A percentile compares a stretch with the other conserved stretches of the same genome.
phyloP scores from a whole-genome alignment of 2,113 vertebrate species.

The Nerophis lumbriciformis region DNA sequence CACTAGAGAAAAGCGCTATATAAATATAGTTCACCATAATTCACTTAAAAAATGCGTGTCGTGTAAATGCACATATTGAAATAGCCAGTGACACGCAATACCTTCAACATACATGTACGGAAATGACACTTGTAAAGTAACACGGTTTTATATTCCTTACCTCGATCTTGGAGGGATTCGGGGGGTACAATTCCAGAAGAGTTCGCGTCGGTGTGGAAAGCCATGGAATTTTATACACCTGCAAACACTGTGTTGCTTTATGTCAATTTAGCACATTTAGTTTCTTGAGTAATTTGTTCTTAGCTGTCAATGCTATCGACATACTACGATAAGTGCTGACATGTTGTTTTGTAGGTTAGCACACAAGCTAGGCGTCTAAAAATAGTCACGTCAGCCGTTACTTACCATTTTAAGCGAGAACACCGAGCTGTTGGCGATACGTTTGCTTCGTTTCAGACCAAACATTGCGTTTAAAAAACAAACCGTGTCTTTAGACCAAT shows the following conservation, averaged over 20 bases:
- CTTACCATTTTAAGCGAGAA: conserved; percentile 42
- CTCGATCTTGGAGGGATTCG: conserved; percentile 54
- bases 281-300: too few species aligned
- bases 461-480: not conserved
- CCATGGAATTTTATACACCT: conserved; percentile 59
- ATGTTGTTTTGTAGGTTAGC: not conserved
- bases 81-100: too few species aligned
- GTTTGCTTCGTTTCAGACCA: too few species aligned
- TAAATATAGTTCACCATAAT: too few species aligned
- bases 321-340: not conserved
- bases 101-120: too few species aligned
- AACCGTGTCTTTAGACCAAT: not conserved
- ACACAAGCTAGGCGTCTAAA: not conserved
- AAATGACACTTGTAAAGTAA: too few species aligned
- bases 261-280: too few species aligned
- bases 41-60: too few species aligned
- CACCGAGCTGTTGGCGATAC: not conserved
- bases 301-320: too few species aligned
- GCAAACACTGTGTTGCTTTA: not conserved
- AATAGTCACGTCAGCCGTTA: not conserved
- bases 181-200: conserved; percentile 50
- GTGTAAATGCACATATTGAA: too few species aligned
- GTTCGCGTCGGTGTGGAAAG: conserved; percentile 43
- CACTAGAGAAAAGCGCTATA: too few species aligned
- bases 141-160: conserved; percentile 20